Conservation (phyloP, 2,888 invertebrate species). For the Oscheius sp. region DNA sequence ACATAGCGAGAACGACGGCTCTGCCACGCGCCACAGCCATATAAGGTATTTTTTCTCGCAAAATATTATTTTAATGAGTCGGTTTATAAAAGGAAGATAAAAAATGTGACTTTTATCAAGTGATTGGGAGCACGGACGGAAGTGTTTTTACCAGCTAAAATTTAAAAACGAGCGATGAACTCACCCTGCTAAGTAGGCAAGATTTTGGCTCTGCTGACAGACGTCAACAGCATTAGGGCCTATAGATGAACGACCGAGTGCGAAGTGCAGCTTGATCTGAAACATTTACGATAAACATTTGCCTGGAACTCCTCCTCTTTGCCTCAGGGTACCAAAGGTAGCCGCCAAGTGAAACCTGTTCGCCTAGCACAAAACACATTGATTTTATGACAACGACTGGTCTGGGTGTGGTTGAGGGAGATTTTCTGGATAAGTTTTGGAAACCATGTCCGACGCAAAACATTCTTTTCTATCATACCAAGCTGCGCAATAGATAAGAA, state of each 20-base stretch:
- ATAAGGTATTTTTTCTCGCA: slow-evolving; percentile 6
- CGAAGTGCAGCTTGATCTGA: slow-evolving; percentile 44
- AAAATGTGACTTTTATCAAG: neutral
- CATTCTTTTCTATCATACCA: neutral
- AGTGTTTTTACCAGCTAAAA: slow-evolving; percentile 10
- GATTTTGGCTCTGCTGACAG: slow-evolving; percentile 36
- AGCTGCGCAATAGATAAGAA: neutral
- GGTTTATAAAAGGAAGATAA: too few relatives aligned
- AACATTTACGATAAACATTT: too few relatives aligned
- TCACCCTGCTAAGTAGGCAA: slow-evolving; percentile 43
- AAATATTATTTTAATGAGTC: slow-evolving; percentile 11
- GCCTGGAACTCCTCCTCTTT: neutral
- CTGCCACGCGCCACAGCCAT: slow-evolving; percentile 25
- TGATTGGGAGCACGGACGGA: neutral
- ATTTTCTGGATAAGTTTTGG: neutral
- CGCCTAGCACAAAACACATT: slow-evolving; percentile 23
- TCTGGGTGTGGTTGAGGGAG: slow-evolving; percentile 24
- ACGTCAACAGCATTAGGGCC: slow-evolving; percentile 39
- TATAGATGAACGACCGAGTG: slow-evolving; percentile 40
- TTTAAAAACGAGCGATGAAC: neutral
- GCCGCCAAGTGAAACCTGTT: slow-evolving; percentile 29
- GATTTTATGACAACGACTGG: slow-evolving; percentile 30
- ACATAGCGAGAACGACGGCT: slow-evolving; percentile 26
- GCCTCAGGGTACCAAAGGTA: slow-evolving; percentile 25
- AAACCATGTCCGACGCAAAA: neutral